Evolutionary conservation across 2,797 vertebrate species (phyloP).

Genomic region (Pseudochromis fuscus): DNA sequence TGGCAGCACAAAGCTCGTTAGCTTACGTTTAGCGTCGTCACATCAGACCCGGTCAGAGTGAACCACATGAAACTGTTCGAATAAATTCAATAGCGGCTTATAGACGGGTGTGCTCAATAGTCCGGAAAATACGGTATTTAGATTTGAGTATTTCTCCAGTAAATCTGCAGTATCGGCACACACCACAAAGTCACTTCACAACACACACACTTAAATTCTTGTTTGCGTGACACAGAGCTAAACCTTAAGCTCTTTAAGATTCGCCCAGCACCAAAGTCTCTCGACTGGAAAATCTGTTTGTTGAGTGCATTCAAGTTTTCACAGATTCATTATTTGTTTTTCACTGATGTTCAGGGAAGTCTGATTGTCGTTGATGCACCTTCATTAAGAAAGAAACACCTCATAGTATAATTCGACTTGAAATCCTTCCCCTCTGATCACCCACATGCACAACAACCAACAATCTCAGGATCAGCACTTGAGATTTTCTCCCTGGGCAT

Average conservation of each 20-base stretch:
- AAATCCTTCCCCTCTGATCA: conserved; percentile 2
- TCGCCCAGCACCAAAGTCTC: background rate
- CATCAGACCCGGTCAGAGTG: no score
- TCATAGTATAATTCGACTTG: background rate
- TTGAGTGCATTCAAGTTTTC: background rate
- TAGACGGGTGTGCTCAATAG: no score
- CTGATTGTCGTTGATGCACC: background rate
- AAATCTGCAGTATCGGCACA: background rate
- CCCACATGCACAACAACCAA: background rate
- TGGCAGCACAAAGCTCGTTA: no score
- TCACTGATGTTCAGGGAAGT: background rate
- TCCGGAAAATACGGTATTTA: no score
- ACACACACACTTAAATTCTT: background rate
- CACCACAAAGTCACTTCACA: background rate
- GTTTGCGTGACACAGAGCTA: conserved; percentile 13
- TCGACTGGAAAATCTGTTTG: background rate
- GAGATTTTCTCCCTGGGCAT: background rate
- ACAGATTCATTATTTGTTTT: background rate
- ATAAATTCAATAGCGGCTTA: no score
- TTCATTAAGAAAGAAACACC: conserved; percentile 4
- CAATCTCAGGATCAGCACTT: conserved; percentile 3
- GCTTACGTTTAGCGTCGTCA: no score
- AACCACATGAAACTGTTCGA: no score
- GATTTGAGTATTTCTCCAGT: no score
- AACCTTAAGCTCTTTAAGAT: background rate